Conservation (phyloP, 2,797 vertebrate genomes). For the Antennarius maculatus region DNA sequence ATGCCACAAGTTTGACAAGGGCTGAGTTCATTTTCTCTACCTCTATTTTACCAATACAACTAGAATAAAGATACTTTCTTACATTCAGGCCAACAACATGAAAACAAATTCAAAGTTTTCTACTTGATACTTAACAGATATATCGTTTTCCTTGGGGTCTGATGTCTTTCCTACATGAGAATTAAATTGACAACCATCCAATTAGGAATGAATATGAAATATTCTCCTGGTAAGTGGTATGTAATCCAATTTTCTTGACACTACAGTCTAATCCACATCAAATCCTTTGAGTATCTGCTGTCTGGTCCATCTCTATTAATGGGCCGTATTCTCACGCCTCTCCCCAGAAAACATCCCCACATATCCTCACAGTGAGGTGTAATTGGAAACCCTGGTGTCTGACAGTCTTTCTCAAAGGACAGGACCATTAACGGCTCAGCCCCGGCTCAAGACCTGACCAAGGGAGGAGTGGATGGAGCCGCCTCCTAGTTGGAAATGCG, state of each 20-base stretch:
- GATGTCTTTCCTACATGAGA: constrained; percentile 10
- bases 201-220: constrained; percentile 58
- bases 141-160: constrained; percentile 2
- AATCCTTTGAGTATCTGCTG: constrained; percentile 58
- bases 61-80: constrained; percentile 9
- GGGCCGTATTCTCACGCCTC: constrained; percentile 50
- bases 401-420: constrained; percentile 49
- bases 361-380: constrained; percentile 54
- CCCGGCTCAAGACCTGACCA: constrained; percentile 32
- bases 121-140: constrained; percentile 15
- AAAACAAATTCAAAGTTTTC: constrained; percentile 15
- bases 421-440: constrained; percentile 39
- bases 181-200: constrained; percentile 39
- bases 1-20: constrained; percentile 52
- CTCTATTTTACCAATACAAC: constrained; percentile 24
- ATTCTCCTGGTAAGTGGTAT: constrained; percentile 42
- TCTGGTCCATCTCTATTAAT: constrained; percentile 52
- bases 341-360: constrained; percentile 57
- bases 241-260: constrained; percentile 68
- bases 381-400: constrained; percentile 71
- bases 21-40: constrained; percentile 50
- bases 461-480: constrained; percentile 55
- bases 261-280: constrained; percentile 60
- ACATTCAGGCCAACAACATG: constrained; percentile 8
- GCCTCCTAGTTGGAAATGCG: constrained; percentile 46